Evolutionary conservation across 2,797 vertebrate genomes (phyloP).

Genomic region (Myotis planiceps): DNA sequence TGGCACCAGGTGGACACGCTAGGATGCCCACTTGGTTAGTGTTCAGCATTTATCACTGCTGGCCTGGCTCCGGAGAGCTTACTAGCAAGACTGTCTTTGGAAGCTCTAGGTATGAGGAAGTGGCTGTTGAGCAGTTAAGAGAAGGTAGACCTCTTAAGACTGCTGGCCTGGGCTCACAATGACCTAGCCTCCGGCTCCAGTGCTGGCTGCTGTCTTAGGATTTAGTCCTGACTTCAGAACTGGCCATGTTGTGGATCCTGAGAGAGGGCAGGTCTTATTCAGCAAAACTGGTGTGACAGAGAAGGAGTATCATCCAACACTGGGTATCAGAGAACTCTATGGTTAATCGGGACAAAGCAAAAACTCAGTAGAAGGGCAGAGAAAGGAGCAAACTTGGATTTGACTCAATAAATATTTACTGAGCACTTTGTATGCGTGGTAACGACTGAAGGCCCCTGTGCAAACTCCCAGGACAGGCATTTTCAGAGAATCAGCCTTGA

Average conservation of each 20-base stretch:
- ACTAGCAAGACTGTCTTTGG: neutral
- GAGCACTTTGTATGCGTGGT: conserved; percentile 48
- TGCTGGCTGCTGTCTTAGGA: neutral
- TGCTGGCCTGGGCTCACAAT: neutral
- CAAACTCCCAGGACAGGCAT: conserved; percentile 46
- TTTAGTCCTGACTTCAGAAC: neutral
- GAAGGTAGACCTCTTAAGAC: neutral
- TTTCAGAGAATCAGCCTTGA: conserved; percentile 47
- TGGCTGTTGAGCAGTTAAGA: neutral
- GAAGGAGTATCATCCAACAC: neutral
- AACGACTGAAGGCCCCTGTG: conserved; percentile 49
- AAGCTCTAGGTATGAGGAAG: neutral
- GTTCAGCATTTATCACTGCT: neutral
- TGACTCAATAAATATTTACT: conserved; percentile 60
- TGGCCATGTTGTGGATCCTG: neutral
- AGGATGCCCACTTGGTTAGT: neutral
- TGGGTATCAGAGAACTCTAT: neutral
- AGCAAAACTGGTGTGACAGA: neutral
- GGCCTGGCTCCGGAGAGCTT: neutral
- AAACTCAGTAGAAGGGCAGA: conserved; percentile 16
- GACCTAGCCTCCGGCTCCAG: neutral
- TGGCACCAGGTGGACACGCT: neutral
- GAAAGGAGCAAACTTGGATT: conserved; percentile 17
- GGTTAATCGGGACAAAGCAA: neutral
- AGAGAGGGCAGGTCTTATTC: neutral